Conservation (phyloP, 1,140 invertebrate species). For the Pogonomyrmex barbatus region DNA sequence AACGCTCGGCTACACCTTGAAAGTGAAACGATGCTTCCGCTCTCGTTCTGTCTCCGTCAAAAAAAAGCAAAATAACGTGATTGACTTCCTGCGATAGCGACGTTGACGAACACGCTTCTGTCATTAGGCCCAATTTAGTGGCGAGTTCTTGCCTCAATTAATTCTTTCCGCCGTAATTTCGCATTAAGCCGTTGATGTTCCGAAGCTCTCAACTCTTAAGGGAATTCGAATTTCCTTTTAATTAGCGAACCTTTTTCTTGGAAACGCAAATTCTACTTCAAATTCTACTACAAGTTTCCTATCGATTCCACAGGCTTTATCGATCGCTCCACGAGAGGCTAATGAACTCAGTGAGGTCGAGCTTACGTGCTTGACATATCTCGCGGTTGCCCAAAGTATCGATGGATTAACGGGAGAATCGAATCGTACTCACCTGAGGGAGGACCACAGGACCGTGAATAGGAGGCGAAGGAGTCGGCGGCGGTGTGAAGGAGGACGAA, state of each 20-base stretch:
- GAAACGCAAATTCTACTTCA: background rate
- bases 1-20: conserved; percentile 3
- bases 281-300: background rate
- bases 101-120: background rate
- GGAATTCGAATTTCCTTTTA: background rate
- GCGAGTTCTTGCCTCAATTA: background rate
- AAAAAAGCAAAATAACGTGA: background rate
- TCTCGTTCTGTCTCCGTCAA: conserved; percentile 21
- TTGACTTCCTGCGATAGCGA: background rate
- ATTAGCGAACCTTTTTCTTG: background rate
- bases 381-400: conserved; percentile 24
- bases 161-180: background rate
- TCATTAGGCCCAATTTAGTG: background rate
- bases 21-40: conserved; percentile 55
- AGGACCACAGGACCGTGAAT: conserved; percentile 72
- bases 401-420: conserved; percentile 44
- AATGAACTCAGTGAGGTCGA: conserved; percentile 39
- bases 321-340: background rate
- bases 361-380: conserved; percentile 53
- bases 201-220: background rate
- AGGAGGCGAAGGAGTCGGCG: conserved; percentile 39
- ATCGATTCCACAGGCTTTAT: background rate
- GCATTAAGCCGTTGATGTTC: background rate
- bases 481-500: conserved; percentile 29
- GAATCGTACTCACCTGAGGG: conserved; percentile 55